Conservation (phyloP, 2,888 invertebrate species). For the Venusia cambrica region DNA sequence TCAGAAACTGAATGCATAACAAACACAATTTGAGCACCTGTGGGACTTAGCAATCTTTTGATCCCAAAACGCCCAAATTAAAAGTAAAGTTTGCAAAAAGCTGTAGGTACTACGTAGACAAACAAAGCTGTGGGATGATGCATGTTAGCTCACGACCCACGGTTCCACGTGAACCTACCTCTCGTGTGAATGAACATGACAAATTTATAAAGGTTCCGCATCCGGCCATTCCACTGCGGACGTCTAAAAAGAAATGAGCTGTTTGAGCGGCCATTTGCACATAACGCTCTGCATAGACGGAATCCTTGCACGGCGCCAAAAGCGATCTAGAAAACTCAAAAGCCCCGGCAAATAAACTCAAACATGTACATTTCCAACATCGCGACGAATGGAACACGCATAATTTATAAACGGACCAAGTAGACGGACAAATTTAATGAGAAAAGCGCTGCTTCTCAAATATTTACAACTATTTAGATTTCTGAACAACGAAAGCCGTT, state of each 20-base stretch:
- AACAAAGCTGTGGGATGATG: too few species aligned
- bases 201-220: constrained; percentile 20
- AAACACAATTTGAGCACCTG: too few species aligned
- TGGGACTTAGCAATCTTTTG: too few species aligned
- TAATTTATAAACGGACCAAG: constrained; percentile 38
- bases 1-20: too few species aligned
- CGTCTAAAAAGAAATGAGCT: constrained; percentile 31
- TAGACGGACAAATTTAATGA: constrained; percentile 27
- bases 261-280: constrained; percentile 33
- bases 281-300: constrained; percentile 32
- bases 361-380: constrained; percentile 33
- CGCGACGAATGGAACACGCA: constrained; percentile 29
- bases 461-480: constrained; percentile 10
- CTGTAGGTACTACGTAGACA: too few species aligned
- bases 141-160: too few species aligned
- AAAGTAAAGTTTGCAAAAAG: too few species aligned
- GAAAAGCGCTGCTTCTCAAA: constrained; percentile 18
- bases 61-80: too few species aligned
- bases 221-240: constrained; percentile 15
- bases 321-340: constrained; percentile 47
- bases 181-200: constrained; percentile 17
- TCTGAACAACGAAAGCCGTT: not conserved
- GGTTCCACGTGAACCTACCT: constrained; percentile 6
- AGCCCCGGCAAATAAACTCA: constrained; percentile 51
- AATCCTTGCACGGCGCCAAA: constrained; percentile 45